A percentile compares a stretch with the other conserved stretches of the same genome.
Conservation (phyloP, 2,888 invertebrate species). For the Drosophila antonietae region DNA sequence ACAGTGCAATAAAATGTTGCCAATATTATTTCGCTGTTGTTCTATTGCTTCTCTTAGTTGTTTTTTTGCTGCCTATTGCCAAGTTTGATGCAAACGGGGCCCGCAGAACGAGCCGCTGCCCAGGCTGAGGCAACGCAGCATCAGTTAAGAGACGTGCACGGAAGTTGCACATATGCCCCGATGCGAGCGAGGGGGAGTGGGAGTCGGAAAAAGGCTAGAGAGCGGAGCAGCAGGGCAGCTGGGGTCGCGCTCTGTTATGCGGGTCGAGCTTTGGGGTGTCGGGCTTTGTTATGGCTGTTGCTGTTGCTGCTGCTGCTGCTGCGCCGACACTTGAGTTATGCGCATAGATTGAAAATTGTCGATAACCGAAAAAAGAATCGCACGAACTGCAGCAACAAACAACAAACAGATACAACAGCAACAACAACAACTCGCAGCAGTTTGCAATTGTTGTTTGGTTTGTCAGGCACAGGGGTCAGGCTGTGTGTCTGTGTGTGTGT, state of each 20-base stretch:
- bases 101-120: slow-evolving; percentile 47
- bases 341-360: slow-evolving; percentile 78
- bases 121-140: slow-evolving; percentile 57
- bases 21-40: slow-evolving; percentile 77
- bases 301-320: slow-evolving; percentile 55
- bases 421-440: slow-evolving; percentile 38
- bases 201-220: not conserved
- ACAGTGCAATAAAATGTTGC: slow-evolving; percentile 81
- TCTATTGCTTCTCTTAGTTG: slow-evolving; percentile 54
- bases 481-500: not conserved
- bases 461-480: slow-evolving; percentile 16
- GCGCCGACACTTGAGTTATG: slow-evolving; percentile 73
- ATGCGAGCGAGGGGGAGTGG: slow-evolving; percentile 1
- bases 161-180: slow-evolving; percentile 79
- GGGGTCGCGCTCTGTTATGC: slow-evolving; percentile 59
- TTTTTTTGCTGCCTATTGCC: slow-evolving; percentile 69
- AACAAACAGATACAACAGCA: slow-evolving; percentile 26
- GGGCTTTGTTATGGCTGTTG: slow-evolving; percentile 30
- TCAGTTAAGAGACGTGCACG: slow-evolving; percentile 78
- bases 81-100: slow-evolving; percentile 72
- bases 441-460: slow-evolving; percentile 59
- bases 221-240: not conserved
- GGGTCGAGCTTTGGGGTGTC: slow-evolving; percentile 60
- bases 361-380: slow-evolving; percentile 79
- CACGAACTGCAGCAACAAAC: slow-evolving; percentile 65